Conservation (phyloP, 2,888 invertebrate genomes). For the Boloria euphrosyne region DNA sequence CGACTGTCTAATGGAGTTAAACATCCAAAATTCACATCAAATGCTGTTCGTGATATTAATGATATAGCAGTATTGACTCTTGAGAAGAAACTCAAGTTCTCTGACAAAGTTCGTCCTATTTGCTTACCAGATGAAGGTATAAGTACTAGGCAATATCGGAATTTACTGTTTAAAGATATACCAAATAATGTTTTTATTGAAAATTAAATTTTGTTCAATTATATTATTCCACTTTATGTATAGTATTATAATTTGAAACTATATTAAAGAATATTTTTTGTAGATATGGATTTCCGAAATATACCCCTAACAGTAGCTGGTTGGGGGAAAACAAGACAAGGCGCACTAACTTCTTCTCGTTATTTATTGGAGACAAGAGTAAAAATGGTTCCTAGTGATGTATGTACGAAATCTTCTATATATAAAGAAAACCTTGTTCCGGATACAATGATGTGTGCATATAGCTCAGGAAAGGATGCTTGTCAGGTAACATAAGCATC, state of each 20-base stretch:
- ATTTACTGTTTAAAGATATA: no score
- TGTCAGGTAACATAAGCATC: conserved; percentile 77
- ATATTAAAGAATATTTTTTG: conserved; percentile 24
- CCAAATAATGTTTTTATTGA: no score
- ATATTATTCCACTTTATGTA: no score
- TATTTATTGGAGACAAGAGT: conserved; percentile 77
- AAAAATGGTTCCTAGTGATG: conserved; percentile 59
- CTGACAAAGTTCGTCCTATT: conserved; percentile 72
- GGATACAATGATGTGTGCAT: conserved; percentile 84
- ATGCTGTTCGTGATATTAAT: conserved; percentile 80
- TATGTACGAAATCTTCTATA: conserved; percentile 64
- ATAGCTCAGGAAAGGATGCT: conserved; percentile 81
- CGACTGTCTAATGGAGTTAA: conserved; percentile 61
- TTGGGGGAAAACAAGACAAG: conserved; percentile 75
- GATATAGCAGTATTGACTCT: conserved; percentile 82
- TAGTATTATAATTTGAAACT: no score
- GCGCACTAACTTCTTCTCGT: conserved; percentile 67
- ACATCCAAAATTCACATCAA: conserved; percentile 78
- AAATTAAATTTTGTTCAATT: no score
- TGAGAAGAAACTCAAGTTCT: conserved; percentile 65
- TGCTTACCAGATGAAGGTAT: conserved; percentile 72
- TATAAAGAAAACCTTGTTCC: conserved; percentile 67
- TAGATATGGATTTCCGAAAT: conserved; percentile 63
- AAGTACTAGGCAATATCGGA: no score
- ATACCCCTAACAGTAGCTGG: conserved; percentile 69